A percentile compares a stretch with the other conserved stretches of the same genome.
Evolutionary conservation across 2,888 invertebrate species (phyloP).

Genomic region (Magallana nippona): DNA sequence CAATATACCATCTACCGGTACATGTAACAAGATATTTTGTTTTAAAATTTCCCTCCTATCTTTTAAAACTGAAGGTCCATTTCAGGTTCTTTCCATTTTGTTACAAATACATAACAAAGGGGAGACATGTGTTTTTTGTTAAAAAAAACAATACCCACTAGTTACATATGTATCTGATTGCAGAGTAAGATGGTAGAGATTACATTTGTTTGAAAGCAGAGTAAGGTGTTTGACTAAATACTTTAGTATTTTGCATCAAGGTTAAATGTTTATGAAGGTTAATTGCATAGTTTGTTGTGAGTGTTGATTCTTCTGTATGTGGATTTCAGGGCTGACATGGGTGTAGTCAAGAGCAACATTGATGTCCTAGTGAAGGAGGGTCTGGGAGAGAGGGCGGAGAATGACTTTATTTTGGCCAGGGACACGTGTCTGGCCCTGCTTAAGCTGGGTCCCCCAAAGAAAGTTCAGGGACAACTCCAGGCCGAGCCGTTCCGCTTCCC

Average conservation of each 20-base stretch:
- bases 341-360: conserved; percentile 84
- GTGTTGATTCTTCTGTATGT: neutral
- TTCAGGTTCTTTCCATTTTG: no score
- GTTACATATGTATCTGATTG: no score
- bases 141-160: no score
- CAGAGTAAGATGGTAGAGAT: no score
- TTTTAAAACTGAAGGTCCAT: no score
- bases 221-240: no score
- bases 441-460: conserved; percentile 77
- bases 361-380: conserved; percentile 88
- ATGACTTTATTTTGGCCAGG: conserved; percentile 82
- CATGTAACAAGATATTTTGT: no score
- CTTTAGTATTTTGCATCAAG: neutral
- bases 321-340: conserved; percentile 79
- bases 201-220: no score
- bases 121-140: no score
- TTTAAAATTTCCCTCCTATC: no score
- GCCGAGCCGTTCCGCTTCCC: conserved; percentile 79
- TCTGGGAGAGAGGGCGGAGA: conserved; percentile 82
- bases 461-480: conserved; percentile 67
- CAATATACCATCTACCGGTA: no score
- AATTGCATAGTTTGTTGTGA: neutral
- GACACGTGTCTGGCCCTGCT: conserved; percentile 84
- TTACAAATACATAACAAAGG: no score
- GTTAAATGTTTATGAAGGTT: neutral